phyloP scores from a whole-genome alignment of 2,888 invertebrate genomes.

The Lathronympha strigana region DNA sequence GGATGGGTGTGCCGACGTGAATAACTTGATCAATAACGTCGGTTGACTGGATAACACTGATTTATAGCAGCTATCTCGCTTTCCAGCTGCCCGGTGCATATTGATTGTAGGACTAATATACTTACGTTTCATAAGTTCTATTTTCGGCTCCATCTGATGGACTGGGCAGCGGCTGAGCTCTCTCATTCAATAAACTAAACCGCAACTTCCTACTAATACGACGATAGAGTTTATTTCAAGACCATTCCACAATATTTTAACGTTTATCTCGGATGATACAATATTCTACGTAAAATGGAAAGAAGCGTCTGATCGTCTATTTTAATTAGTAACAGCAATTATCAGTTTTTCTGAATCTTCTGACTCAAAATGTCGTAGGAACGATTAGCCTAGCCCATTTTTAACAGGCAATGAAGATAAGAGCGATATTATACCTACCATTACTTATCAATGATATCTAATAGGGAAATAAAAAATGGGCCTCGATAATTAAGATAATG shows the following conservation, averaged over 20 bases:
- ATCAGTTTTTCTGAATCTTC: not conserved
- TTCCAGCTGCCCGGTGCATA: slow-evolving; percentile 27
- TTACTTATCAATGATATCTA: slow-evolving; percentile 54
- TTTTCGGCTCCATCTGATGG: slow-evolving; percentile 61
- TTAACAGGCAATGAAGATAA: slow-evolving; percentile 24
- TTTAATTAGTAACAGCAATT: not conserved
- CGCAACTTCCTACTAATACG: slow-evolving; percentile 3
- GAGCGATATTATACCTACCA: slow-evolving; percentile 24
- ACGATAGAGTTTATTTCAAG: no score
- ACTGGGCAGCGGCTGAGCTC: slow-evolving; percentile 53
- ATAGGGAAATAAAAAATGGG: slow-evolving; percentile 62
- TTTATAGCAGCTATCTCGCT: slow-evolving; percentile 31
- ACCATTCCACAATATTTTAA: no score
- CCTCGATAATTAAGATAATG: slow-evolving; percentile 59
- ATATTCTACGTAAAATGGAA: no score
- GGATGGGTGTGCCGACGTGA: slow-evolving; percentile 27
- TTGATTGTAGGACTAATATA: slow-evolving; percentile 47
- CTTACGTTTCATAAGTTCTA: slow-evolving; percentile 60
- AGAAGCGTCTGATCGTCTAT: not conserved
- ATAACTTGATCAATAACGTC: slow-evolving; percentile 38
- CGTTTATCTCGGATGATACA: no score
- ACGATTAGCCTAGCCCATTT: slow-evolving; percentile 23
- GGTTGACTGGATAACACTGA: slow-evolving; percentile 28
- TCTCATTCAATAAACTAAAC: slow-evolving; percentile 47
- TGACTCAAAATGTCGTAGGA: not conserved